Evolutionary conservation across 2,888 invertebrate genomes (phyloP).

Genomic region (Tetragonisca angustula): DNA sequence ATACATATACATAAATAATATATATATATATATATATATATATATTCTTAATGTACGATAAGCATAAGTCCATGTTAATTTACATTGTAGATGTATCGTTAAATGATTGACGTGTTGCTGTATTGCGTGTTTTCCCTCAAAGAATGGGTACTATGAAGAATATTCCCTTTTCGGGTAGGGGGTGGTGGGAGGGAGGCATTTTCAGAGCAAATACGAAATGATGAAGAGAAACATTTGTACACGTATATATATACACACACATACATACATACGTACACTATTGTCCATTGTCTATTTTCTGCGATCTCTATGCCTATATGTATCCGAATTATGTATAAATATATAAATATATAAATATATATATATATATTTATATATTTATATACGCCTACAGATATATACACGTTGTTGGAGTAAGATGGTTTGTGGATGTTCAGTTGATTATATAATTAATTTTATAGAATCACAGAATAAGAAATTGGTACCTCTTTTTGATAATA

Average conservation of each 20-base stretch:
- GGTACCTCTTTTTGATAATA: neutral
- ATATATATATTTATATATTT: neutral
- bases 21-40: conserved; percentile 22
- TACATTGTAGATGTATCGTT: conserved; percentile 43
- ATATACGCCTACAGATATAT: neutral
- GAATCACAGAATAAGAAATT: neutral
- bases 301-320: conserved; percentile 67
- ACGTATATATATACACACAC: conserved; percentile 15
- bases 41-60: conserved; percentile 51
- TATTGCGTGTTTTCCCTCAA: conserved; percentile 57
- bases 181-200: conserved; percentile 1
- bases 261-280: conserved; percentile 15
- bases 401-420: neutral
- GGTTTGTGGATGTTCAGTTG: conserved; percentile 10
- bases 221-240: conserved; percentile 23
- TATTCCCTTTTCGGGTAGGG: conserved; percentile 38
- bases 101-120: conserved; percentile 54
- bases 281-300: conserved; percentile 63
- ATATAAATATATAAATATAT: conserved; percentile 12
- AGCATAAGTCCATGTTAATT: conserved; percentile 41
- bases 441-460: neutral
- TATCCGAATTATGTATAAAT: conserved; percentile 61
- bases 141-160: conserved; percentile 36
- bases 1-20: conserved; percentile 23
- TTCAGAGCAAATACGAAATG: conserved; percentile 38